These are phyloP conservation scores for Acanthochromis polyacanthus DNA, from an alignment of 2,113 vertebrate genomes.

Conservation along the genomic window DNA sequence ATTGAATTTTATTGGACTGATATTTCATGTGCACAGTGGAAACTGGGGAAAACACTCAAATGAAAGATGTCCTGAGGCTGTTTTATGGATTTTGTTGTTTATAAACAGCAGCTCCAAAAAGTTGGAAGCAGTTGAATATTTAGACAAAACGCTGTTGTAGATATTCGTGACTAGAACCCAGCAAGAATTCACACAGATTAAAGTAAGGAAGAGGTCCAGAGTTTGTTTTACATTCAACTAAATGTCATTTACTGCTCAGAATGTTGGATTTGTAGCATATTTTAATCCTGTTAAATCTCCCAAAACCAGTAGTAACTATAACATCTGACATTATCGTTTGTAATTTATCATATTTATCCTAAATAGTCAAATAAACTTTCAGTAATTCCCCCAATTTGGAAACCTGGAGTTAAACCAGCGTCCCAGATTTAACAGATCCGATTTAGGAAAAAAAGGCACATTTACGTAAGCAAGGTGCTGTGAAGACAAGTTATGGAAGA, in stretches of 20 bases:
- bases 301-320: not conserved
- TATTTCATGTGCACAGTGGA: constrained; percentile 34
- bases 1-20: constrained; percentile 60
- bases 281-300: not conserved
- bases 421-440: not conserved
- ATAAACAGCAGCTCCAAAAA: constrained; percentile 8
- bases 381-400: not conserved
- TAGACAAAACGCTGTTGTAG: not conserved
- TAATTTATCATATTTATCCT: not conserved
- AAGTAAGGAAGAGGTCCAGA: not conserved
- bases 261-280: not conserved
- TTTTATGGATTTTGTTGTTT: constrained; percentile 17
- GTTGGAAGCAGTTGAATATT: not conserved
- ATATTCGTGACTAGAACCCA: not conserved
- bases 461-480: constrained; percentile 15
- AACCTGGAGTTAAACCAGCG: not conserved
- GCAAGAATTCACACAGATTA: not conserved
- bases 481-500: constrained; percentile 1
- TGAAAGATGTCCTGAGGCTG: constrained; percentile 32
- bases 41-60: constrained; percentile 32
- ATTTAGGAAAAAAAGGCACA: not conserved
- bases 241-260: not conserved
- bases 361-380: too few species aligned
- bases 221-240: not conserved
- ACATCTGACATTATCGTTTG: too few species aligned